A percentile compares a stretch with the other conserved stretches of the same genome.
Conservation (phyloP, 2,113 vertebrate genomes). For the Sardina pilchardus region DNA sequence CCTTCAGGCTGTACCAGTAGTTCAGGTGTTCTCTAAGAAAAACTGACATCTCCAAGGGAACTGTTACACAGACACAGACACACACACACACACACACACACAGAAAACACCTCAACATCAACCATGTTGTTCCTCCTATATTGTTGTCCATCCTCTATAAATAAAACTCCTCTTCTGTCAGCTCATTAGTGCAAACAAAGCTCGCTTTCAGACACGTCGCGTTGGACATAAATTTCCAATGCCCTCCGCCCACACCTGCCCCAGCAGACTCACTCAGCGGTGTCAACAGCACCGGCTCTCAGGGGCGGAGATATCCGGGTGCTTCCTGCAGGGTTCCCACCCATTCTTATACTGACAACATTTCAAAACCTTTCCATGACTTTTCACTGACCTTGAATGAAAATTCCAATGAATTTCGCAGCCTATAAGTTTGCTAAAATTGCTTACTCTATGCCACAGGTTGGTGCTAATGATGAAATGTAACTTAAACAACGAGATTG, state of each 20-base stretch:
- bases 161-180: neutral
- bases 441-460: too few species aligned
- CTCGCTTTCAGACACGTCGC: conserved; percentile 21
- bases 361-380: too few species aligned
- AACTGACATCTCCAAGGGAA: conserved; percentile 95
- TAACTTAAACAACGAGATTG: too few species aligned
- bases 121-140: neutral
- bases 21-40: conserved; percentile 94
- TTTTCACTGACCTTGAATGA: too few species aligned
- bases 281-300: neutral
- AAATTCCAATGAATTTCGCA: too few species aligned
- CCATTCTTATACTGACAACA: too few species aligned
- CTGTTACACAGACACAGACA: conserved; percentile 62
- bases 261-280: neutral
- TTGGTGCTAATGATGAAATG: too few species aligned
- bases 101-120: neutral
- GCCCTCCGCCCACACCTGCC: neutral
- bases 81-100: neutral
- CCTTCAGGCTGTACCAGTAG: conserved; percentile 98
- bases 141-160: neutral
- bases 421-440: too few species aligned
- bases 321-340: too few species aligned
- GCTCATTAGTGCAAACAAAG: neutral
- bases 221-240: neutral
- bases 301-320: too few species aligned